These are phyloP conservation scores for Orthonevra nobilis DNA, from an alignment of 2,888 invertebrate genomes.

Conservation along the genomic window DNA sequence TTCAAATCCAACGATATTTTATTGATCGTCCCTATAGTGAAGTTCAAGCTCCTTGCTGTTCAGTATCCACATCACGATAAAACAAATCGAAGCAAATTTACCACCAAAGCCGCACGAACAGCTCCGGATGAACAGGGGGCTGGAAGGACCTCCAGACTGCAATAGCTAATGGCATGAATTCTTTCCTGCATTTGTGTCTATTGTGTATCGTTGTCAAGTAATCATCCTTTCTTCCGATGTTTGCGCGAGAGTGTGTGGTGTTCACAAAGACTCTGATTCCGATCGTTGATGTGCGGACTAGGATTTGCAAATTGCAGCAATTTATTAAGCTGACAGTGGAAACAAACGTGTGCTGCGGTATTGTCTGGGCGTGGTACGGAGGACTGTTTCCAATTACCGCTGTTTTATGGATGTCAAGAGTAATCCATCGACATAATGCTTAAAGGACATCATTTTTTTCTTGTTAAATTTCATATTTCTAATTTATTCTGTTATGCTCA, in stretches of 20 bases:
- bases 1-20: slow-evolving; percentile 54
- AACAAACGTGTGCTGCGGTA: slow-evolving; percentile 32
- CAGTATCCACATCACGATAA: slow-evolving; percentile 65
- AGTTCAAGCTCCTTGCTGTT: slow-evolving; percentile 63
- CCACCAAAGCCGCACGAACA: slow-evolving; percentile 68
- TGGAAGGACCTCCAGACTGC: slow-evolving; percentile 36
- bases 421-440: slow-evolving; percentile 26
- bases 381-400: slow-evolving; percentile 57
- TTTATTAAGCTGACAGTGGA: slow-evolving; percentile 74
- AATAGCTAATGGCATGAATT: slow-evolving; percentile 41
- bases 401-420: slow-evolving; percentile 27
- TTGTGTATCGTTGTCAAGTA: slow-evolving; percentile 41
- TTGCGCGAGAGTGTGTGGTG: background rate
- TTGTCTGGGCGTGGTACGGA: slow-evolving; percentile 10
- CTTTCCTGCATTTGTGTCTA: slow-evolving; percentile 54
- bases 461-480: too few relatives aligned
- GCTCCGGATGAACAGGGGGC: slow-evolving; percentile 53
- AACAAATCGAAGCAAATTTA: slow-evolving; percentile 70
- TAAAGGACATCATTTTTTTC: too few relatives aligned
- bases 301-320: slow-evolving; percentile 73
- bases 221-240: slow-evolving; percentile 20
- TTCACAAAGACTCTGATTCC: slow-evolving; percentile 42
- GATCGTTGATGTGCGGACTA: slow-evolving; percentile 51
- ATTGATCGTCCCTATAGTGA: slow-evolving; percentile 60
- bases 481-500: too few relatives aligned